Evolutionary conservation across 2,113 vertebrate species (phyloP).

Genomic region (Chitala chitala): DNA sequence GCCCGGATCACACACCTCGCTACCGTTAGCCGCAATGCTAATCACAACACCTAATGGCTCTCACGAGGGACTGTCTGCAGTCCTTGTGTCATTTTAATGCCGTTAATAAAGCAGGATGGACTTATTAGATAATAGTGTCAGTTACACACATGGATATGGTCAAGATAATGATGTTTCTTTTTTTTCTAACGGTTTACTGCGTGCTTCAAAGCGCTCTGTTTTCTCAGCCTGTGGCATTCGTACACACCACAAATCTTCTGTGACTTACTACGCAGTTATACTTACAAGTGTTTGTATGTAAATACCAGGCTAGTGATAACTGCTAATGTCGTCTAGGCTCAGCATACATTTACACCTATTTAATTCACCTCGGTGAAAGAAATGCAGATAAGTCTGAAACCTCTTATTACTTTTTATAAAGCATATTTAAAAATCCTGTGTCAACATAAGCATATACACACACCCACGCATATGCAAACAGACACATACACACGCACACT

Average conservation of each 20-base stretch:
- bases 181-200: not conserved
- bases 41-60: not conserved
- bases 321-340: too few species aligned
- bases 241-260: too few species aligned
- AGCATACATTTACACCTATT: too few species aligned
- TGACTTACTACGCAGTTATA: too few species aligned
- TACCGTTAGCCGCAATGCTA: not conserved
- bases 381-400: too few species aligned
- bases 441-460: not conserved
- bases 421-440: not conserved
- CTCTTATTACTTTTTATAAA: not conserved
- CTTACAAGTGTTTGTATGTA: too few species aligned
- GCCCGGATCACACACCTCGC: not conserved
- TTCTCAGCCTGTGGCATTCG: not conserved
- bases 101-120: not conserved
- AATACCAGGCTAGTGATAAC: too few species aligned
- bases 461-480: not conserved
- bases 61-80: not conserved
- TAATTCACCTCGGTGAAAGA: too few species aligned
- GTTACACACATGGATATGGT: not conserved
- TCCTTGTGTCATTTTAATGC: not conserved
- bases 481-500: not conserved
- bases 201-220: not conserved
- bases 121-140: not conserved
- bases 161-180: not conserved